Base-by-base conservation (phyloP, 2,888 invertebrate species). In the Biston betularia region DNA sequence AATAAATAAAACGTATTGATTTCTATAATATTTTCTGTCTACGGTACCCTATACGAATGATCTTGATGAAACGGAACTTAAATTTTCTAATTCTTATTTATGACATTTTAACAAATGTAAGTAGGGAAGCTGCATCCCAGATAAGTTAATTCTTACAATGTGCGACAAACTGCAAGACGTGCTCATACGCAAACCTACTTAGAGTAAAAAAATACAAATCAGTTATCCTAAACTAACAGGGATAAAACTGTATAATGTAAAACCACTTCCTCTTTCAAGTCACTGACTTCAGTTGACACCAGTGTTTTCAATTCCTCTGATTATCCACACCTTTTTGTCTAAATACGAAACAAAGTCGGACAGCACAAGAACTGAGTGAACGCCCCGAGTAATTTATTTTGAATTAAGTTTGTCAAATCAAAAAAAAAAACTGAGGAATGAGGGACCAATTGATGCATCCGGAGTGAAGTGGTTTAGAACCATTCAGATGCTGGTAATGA, bases 331-430 rank as follows among this genome's bases (percentile, higher is more conserved):
- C 59, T 74, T 74, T 72, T 74, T 74, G 68, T 66, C 35, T 35
- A 53, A 63, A 62, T 40, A 69, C 72, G 53, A 76, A 72, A 71
- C 75, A 77, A 73, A 69, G 63, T 69, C 62, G 60, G 55, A 56
- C 34, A 53, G n/a, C 55, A 70, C 79, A 83, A 84, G 83, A 84
- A 82, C 75, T 76, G 81, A 83, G 84, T 85, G 82, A 86, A 84
- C 79, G 84, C 80, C 82, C 84, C 79, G 77, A 73, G 79, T 82
- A 86, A 89, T 89, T 89, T 89, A 85, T 88, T 88, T 89, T 85
- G 84, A 88, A 88, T 87, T 85, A 88, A 85, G 83, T 82, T 83
- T 73, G 75, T 73, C 72, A 78, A 80, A 81, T 79, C 71, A 68
- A 76, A 84, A 83, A 85, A 81, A 75, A 84, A 83, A 85, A 81